Base-by-base conservation (phyloP, 2,797 vertebrate genomes). In the Syngnathus acus region DNA sequence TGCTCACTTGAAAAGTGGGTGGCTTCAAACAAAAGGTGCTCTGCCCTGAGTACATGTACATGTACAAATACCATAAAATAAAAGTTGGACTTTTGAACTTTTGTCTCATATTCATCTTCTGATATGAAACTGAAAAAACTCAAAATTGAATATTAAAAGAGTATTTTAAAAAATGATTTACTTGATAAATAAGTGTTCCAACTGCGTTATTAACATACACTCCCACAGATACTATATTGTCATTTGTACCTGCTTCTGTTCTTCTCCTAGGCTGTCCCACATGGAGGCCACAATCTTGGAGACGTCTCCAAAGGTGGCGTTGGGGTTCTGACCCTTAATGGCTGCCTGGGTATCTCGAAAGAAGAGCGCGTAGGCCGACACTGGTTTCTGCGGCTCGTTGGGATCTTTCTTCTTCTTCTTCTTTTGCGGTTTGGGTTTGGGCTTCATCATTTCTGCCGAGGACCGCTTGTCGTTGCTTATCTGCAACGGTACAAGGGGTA, bases 361-460 rank as follows among this genome's bases (percentile, higher is more conserved):
- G 88, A 99, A 99, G 66, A 99, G 94, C 0, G 97, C 97, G 0
- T 99, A 99, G 47, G 97, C 97, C 0, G 97, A 99, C 78, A 99
- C 97, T 0, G 97, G 97, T 82, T 98, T 99, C 90, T 97, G 95
- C 0, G 96, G 96, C 91, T 98, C 96, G 0, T 98, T 99, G 70
- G 96, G 96, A 69, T 99, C 96, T 92, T 98, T 99, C 94, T 99
- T 99, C 86, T 99, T 99, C 92, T 99, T 99, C 88, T 98, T 99
- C 90, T 99, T 99, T 75, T 95, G 96, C 72, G 94, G 96, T 84
- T 98, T 98, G 79, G 95, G 93, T 79, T 98, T 99, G 81, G 91
- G 89, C 89, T 98, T 98, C 74, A 95, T 95, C 83, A 95, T 91
- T 75, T 99, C 97, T 37, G 93, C 85, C 0, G 95, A 93, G 68